Evolutionary conservation across 1,140 invertebrate species (phyloP).

Genomic region (Drosophila micromelanica): DNA sequence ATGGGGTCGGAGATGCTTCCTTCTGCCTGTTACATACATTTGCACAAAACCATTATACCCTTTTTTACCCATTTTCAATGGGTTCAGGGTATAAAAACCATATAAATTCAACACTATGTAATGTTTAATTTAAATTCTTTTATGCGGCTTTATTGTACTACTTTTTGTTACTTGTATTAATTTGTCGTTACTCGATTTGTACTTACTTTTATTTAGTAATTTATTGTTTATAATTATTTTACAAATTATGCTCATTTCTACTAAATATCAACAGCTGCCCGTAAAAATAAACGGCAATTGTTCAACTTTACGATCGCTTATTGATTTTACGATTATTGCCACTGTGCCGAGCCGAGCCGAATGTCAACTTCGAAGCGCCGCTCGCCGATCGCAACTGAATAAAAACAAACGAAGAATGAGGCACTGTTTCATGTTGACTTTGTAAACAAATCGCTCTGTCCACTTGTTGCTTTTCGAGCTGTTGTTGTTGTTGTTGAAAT

Average conservation of each 20-base stretch:
- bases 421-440: slow-evolving; percentile 47
- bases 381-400: slow-evolving; percentile 56
- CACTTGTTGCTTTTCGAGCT: slow-evolving; percentile 16
- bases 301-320: slow-evolving; percentile 27
- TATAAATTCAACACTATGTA: no score
- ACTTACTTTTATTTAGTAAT: slow-evolving; percentile 21
- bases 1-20: no score
- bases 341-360: slow-evolving; percentile 27
- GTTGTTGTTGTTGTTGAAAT: slow-evolving; percentile 4
- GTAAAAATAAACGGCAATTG: not conserved
- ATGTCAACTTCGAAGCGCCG: slow-evolving; percentile 58
- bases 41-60: no score
- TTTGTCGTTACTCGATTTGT: no score
- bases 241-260: not conserved
- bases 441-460: slow-evolving; percentile 59
- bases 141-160: no score
- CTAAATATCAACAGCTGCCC: not conserved
- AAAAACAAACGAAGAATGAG: slow-evolving; percentile 36
- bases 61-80: no score
- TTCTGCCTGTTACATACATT: no score
- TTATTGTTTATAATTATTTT: not conserved
- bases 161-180: no score
- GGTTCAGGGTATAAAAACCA: no score
- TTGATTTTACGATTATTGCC: slow-evolving; percentile 19
- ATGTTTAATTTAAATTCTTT: no score